Evolutionary conservation across 64 coral and sea anemone species (phyloP).

Genomic region (Stichodactyla helianthus): DNA sequence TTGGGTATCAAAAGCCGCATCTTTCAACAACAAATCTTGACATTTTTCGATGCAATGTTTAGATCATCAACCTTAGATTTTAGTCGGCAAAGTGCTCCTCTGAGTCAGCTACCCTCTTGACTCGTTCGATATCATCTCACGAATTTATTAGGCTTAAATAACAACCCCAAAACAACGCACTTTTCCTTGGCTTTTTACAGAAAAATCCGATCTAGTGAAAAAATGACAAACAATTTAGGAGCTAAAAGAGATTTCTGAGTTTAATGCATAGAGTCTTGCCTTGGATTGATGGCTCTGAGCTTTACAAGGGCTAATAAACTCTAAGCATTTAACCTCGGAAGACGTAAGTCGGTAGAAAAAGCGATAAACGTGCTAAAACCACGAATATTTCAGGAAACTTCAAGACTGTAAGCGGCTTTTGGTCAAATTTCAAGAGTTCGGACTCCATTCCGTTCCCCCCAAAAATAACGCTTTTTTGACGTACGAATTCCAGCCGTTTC

Average conservation of each 20-base stretch:
- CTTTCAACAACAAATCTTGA: background rate
- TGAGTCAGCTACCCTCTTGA: constrained; percentile 14
- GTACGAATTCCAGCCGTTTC: background rate
- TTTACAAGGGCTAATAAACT: constrained; percentile 7
- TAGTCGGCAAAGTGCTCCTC: background rate
- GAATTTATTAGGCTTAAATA: background rate
- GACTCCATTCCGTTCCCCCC: background rate
- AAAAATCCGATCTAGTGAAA: background rate
- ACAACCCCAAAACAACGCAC: background rate
- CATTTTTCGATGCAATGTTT: constrained; percentile 4
- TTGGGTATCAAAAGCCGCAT: background rate
- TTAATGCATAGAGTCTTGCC: background rate
- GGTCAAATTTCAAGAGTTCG: constrained; percentile 4
- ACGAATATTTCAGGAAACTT: constrained; percentile 15
- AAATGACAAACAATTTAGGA: background rate
- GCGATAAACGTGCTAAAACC: constrained; percentile 11
- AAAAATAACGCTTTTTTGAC: background rate
- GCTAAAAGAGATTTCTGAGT: background rate
- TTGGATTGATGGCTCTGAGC: background rate
- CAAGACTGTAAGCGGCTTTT: constrained; percentile 13
- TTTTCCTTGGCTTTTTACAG: background rate
- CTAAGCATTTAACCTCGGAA: constrained; percentile 7
- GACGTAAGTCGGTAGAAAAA: constrained; percentile 12
- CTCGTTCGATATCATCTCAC: background rate
- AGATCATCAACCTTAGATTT: background rate